Evolutionary conservation across 2,113 vertebrate genomes (phyloP), one percentile per base, ranked within the genome.

Genomic region (Micromys minutus): DNA sequence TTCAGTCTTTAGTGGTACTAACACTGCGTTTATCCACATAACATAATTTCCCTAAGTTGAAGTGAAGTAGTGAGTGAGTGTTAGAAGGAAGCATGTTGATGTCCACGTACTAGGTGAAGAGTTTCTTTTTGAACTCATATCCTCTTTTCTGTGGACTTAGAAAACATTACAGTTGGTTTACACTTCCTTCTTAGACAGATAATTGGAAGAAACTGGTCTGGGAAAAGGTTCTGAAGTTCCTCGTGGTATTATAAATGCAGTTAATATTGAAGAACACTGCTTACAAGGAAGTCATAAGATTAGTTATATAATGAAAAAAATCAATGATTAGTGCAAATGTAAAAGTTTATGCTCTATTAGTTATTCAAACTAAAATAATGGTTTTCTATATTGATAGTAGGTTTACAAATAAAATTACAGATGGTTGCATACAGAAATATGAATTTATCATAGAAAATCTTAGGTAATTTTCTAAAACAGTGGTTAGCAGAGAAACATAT

Each of bases 371-470:
- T 96, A 61, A 83, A 83, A 42, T 87, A 59, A 57, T 89, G 89
- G 15, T 72, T 61, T 95, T 29, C 89, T 65, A 63, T 42, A 81
- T 39, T 3, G 95, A 80, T 79, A 93, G 17, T 85, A 95, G 88
- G 61, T 85, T 79, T n/a, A 75, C 29, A 39, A 94, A 95, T 87
- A 95, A 97, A 96, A 92, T 71, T 42, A 95, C 16, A 95, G 67
- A 74, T 0, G 15, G 55, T 71, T 83, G 21, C n/a, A 42, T 83
- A 50, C 34, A 24, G 50, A 95, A 88, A 47, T 94, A 55, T 94
- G 91, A 71, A 94, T 59, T 72, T 91, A 89, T 94, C 52, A 47
- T 3, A 95, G 61, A 0, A 97, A 97, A 97, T 91, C 1, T n/a
- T 63, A 93, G 75, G 55, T 95, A 59, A 8, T 47, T 94, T 50